Evolutionary conservation across 2,888 invertebrate species (phyloP).

Genomic region (Camponotus fellah): DNA sequence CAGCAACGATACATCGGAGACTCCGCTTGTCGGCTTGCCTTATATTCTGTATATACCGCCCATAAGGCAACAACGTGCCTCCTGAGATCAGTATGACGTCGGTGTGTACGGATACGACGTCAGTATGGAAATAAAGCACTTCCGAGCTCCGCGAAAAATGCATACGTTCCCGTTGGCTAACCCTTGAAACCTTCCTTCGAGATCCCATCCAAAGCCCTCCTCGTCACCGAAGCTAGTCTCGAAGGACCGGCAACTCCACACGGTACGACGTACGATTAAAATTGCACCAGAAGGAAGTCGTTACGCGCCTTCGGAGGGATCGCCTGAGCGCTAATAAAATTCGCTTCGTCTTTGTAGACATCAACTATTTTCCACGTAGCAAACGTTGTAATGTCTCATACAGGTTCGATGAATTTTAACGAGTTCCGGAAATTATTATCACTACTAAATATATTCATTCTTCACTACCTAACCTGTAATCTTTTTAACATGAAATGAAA

Average conservation of each 20-base stretch:
- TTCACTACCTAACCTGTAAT: neutral
- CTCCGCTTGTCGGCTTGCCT: slow-evolving; percentile 58
- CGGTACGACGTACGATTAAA: slow-evolving; percentile 68
- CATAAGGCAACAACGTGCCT: slow-evolving; percentile 76
- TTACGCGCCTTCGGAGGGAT: slow-evolving; percentile 60
- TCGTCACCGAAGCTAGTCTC: slow-evolving; percentile 61
- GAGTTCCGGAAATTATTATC: slow-evolving; percentile 26
- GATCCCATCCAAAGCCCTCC: slow-evolving; percentile 68
- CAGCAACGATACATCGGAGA: slow-evolving; percentile 75
- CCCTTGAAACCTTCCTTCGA: slow-evolving; percentile 69
- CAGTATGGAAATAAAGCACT: slow-evolving; percentile 83
- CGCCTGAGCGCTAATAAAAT: slow-evolving; percentile 62
- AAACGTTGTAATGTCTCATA: slow-evolving; percentile 11
- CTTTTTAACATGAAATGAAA: slow-evolving; percentile 14
- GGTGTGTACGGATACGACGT: slow-evolving; percentile 73
- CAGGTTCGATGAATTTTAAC: slow-evolving; percentile 40
- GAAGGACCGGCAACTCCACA: slow-evolving; percentile 53
- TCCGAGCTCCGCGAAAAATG: slow-evolving; percentile 79
- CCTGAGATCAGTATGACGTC: slow-evolving; percentile 78
- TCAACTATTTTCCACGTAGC: slow-evolving; percentile 45
- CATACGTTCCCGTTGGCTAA: slow-evolving; percentile 72
- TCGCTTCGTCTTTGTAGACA: slow-evolving; percentile 55
- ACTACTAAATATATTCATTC: slow-evolving; percentile 2
- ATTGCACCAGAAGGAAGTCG: slow-evolving; percentile 70
- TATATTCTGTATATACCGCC: slow-evolving; percentile 75